Percentiles rank a stretch among this genome's conserved stretches.
Conservation (phyloP, 2,113 vertebrate genomes). For the Malurus elegans region DNA sequence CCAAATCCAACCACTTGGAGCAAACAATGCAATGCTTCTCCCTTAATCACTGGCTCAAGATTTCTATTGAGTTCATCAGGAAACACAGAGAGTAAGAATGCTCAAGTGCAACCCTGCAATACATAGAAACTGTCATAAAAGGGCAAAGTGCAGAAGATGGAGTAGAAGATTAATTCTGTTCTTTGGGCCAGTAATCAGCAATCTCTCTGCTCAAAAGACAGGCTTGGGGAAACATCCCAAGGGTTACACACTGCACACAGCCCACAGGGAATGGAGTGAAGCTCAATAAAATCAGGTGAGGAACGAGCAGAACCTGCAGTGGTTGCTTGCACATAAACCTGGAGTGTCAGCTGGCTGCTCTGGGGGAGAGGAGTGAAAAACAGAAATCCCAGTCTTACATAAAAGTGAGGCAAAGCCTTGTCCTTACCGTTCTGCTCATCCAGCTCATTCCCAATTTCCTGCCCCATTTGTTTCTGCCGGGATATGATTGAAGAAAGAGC, state of each 20-base stretch:
- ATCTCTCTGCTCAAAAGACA: neutral
- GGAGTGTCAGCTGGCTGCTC: neutral
- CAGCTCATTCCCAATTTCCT: constrained; percentile 94
- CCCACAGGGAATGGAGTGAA: fast-evolving
- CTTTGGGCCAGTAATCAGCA: neutral
- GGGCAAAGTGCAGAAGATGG: fast-evolving
- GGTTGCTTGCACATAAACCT: fast-evolving
- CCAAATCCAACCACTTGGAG: neutral
- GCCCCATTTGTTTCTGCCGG: constrained; percentile 95
- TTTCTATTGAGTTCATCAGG: neutral
- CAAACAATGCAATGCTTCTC: neutral
- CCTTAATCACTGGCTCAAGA: neutral
- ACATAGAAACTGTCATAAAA: neutral
- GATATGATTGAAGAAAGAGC: constrained; percentile 89
- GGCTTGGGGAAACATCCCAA: neutral
- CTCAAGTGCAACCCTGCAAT: neutral
- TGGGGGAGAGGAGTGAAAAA: neutral
- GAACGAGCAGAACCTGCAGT: fast-evolving
- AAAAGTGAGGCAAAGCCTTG: neutral
- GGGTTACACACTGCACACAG: fast-evolving
- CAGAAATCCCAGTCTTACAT: fast-evolving
- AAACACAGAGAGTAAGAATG: neutral
- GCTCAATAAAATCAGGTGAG: neutral
- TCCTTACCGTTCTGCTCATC: constrained; percentile 94
- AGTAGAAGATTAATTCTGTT: neutral